Evolutionary conservation across 2,888 invertebrate species (phyloP).

Genomic region (Cactoblastis cactorum): DNA sequence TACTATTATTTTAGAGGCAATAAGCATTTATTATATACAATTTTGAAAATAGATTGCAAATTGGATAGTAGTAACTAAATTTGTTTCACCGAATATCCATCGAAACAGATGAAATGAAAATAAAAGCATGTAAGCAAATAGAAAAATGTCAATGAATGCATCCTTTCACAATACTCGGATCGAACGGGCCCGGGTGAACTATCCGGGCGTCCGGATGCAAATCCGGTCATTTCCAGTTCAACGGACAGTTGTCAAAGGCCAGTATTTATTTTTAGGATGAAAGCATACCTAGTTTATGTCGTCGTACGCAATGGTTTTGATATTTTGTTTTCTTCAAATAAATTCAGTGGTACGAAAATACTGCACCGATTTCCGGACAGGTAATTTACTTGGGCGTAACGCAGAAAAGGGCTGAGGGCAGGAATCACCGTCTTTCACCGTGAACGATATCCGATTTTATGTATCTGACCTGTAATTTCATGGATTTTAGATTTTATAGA

Average conservation of each 20-base stretch:
- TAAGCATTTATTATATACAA: too few relatives aligned
- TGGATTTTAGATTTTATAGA: neutral
- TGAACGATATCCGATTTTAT: neutral
- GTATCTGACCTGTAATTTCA: neutral
- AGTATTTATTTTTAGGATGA: neutral
- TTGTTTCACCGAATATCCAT: too few relatives aligned
- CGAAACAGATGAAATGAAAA: neutral
- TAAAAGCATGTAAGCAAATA: neutral
- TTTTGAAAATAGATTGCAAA: too few relatives aligned
- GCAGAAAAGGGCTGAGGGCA: neutral
- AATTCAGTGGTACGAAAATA: neutral
- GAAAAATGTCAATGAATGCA: too few relatives aligned
- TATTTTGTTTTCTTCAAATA: too few relatives aligned
- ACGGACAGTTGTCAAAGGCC: constrained; percentile 33
- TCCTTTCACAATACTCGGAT: constrained; percentile 2
- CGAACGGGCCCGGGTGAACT: neutral
- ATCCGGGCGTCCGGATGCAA: constrained; percentile 15
- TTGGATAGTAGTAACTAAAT: neutral
- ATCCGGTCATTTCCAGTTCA: constrained; percentile 31
- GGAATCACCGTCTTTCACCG: neutral
- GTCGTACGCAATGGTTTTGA: too few relatives aligned
- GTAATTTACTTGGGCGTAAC: neutral
- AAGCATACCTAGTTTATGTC: neutral
- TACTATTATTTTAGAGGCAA: too few relatives aligned
- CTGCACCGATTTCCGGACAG: neutral